These are phyloP conservation scores for Holothuria leucospilota DNA, from an alignment of 53 echinoderm and acorn worm genomes.

Conservation along the genomic window DNA sequence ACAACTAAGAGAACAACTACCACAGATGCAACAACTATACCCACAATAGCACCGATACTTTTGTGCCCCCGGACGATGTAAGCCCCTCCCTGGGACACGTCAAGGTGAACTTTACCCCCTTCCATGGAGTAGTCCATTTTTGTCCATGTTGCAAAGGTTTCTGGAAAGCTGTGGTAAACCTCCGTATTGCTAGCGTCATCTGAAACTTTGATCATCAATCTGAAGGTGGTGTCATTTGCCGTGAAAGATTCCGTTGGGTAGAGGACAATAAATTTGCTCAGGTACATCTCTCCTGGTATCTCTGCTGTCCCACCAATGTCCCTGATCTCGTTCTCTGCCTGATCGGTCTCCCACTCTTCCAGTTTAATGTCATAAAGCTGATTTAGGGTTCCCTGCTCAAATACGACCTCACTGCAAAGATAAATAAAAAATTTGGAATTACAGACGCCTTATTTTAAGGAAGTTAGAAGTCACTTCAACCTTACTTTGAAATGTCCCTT, in stretches of 20 bases:
- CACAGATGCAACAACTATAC: constrained; percentile 70
- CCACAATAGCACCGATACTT: constrained; percentile 75
- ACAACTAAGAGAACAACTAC: constrained; percentile 71
- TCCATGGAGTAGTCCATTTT: constrained; percentile 60
- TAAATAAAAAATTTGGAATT: not conserved
- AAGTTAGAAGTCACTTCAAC: no score
- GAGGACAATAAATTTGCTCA: constrained; percentile 82
- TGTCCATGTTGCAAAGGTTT: constrained; percentile 78
- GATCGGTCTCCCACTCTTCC: constrained; percentile 78
- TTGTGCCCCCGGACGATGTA: constrained; percentile 73
- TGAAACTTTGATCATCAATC: constrained; percentile 61
- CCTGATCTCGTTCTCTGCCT: constrained; percentile 67
- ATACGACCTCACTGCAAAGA: constrained; percentile 65
- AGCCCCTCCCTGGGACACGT: constrained; percentile 70
- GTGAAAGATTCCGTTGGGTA: constrained; percentile 79
- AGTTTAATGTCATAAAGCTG: constrained; percentile 85
- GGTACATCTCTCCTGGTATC: constrained; percentile 79
- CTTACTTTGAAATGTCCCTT: no score
- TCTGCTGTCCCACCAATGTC: constrained; percentile 60
- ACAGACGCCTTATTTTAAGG: no score
- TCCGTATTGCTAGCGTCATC: constrained; percentile 67
- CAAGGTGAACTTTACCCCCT: constrained; percentile 63
- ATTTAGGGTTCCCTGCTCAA: constrained; percentile 74
- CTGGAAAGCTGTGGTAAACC: constrained; percentile 81
- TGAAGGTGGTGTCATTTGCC: constrained; percentile 60